Percentiles rank a stretch among this genome's conserved stretches.
Evolutionary conservation across 2,113 vertebrate species (phyloP).

Genomic region (Lamprologus ornatipinnis): DNA sequence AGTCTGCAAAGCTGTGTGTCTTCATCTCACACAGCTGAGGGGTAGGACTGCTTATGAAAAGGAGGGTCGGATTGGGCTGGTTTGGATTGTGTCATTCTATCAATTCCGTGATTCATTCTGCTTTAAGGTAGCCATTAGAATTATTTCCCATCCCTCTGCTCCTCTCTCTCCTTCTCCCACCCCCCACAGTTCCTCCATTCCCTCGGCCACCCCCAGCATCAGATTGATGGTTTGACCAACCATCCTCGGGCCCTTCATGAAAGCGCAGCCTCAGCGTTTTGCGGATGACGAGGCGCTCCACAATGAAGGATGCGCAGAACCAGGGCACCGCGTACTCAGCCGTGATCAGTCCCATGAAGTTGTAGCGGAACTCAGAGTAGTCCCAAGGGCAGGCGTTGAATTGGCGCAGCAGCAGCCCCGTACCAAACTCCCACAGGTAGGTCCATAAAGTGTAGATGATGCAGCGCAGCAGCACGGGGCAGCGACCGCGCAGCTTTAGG

Average conservation of each 20-base stretch:
- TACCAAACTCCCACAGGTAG: conserved; percentile 95
- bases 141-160: conserved; percentile 48
- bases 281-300: conserved; percentile 91
- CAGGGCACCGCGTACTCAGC: conserved; percentile 95
- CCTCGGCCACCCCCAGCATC: not conserved
- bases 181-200: conserved; percentile 12
- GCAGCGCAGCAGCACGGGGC: conserved; percentile 85
- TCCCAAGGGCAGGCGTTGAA: conserved; percentile 97
- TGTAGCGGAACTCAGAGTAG: conserved; percentile 95
- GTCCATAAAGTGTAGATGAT: conserved; percentile 96
- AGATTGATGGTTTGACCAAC: conserved; percentile 27
- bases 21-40: not conserved
- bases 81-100: not conserved
- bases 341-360: conserved; percentile 97
- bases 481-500: conserved; percentile 79
- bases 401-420: conserved; percentile 88
- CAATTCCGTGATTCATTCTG: conserved; percentile 70
- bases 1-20: not conserved
- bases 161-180: conserved; percentile 41
- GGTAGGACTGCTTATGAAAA: not conserved
- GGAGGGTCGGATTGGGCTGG: not conserved
- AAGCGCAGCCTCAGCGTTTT: conserved; percentile 91
- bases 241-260: conserved; percentile 77
- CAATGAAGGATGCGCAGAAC: conserved; percentile 92
- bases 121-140: conserved; percentile 86